A percentile compares a stretch with the other conserved stretches of the same genome.
These are phyloP conservation scores for Drosophila picticornis DNA, from an alignment of 2,888 invertebrate species.

Conservation along the genomic window DNA sequence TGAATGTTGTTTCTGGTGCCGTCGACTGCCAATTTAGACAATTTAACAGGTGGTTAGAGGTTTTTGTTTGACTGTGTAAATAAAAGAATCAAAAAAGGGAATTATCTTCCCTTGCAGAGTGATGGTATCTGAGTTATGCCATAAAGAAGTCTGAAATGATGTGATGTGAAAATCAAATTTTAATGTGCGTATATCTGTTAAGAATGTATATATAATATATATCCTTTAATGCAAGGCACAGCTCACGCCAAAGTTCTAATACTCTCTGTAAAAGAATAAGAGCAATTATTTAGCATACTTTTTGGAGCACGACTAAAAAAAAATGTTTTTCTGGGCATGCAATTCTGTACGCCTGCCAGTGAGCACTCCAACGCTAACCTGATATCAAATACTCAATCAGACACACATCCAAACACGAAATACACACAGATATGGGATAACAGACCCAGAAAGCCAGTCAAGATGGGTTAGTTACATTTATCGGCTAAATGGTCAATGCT, in stretches of 20 bases:
- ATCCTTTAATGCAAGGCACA: not conserved
- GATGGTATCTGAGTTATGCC: not conserved
- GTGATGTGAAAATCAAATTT: not conserved
- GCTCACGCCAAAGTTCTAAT: not conserved
- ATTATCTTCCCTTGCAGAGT: not conserved
- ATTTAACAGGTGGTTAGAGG: constrained; percentile 59
- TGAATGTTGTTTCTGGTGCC: constrained; percentile 20
- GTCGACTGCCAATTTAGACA: constrained; percentile 44
- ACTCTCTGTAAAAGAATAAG: not conserved
- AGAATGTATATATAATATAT: not conserved
- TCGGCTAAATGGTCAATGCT: constrained; percentile 66
- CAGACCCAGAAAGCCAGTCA: constrained; percentile 63
- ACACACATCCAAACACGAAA: constrained; percentile 4
- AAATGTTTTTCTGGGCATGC: constrained; percentile 14
- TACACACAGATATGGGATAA: constrained; percentile 11
- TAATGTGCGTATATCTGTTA: not conserved
- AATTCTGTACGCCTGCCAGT: constrained; percentile 31
- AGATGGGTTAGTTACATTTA: constrained; percentile 40
- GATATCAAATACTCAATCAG: constrained; percentile 45
- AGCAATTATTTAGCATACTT: constrained; percentile 5
- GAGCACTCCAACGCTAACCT: constrained; percentile 13
- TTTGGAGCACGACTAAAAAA: not conserved
- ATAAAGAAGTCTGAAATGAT: not conserved
- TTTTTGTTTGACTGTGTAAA: constrained; percentile 10
- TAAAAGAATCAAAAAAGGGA: not conserved